Evolutionary conservation across 2,113 vertebrate species (phyloP), one percentile per base, ranked within the genome.

Genomic region (Erythrolamprus reginae): DNA sequence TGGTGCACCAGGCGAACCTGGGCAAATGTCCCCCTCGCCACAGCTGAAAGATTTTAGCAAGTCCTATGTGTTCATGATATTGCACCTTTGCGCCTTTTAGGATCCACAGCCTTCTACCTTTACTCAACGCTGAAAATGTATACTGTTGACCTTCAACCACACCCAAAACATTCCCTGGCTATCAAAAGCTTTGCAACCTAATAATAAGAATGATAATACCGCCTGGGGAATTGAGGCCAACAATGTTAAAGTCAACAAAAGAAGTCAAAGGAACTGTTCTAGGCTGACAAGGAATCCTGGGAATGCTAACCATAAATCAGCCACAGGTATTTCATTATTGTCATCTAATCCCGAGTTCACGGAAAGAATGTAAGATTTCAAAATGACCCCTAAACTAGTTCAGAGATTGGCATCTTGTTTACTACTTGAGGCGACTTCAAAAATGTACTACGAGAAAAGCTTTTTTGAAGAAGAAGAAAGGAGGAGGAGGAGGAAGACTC

Each of bases 281-380:
- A 90, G 58, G 50, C 51, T 38, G 51, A 90, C 77, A 47, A 91
- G 52, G 90, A 88, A 88, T 91, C 51, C 70, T 91, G 85, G 70
- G 90, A 91, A 91, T 91, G 90, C 42, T 38, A 83, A 91, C 90
- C 70, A 91, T 82, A 82, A 87, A 91, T 91, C 65, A 88, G 42
- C 85, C 51, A 58, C 90, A 91, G 86, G 90, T 91, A 91, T 91
- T 87, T 88, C 26, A 23, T 53, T 70, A 91, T 88, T 91, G 90
- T 91, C 26, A n/a, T 88, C 65, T 91, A 91, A 91, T 91, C 90
- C 70, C 19, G 85, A 38, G 26, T 91, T 91, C 86, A 28, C 13
- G 70, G 70, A 58, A 82, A 91, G 84, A 90, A 90, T 90, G 85
- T 24, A 52, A 83, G 70, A 38, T 88, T 91, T 83, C 65, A 91